These are phyloP conservation scores for Phaenicophaeus curvirostris DNA, from an alignment of 2,797 vertebrate species.

Conservation along the genomic window DNA sequence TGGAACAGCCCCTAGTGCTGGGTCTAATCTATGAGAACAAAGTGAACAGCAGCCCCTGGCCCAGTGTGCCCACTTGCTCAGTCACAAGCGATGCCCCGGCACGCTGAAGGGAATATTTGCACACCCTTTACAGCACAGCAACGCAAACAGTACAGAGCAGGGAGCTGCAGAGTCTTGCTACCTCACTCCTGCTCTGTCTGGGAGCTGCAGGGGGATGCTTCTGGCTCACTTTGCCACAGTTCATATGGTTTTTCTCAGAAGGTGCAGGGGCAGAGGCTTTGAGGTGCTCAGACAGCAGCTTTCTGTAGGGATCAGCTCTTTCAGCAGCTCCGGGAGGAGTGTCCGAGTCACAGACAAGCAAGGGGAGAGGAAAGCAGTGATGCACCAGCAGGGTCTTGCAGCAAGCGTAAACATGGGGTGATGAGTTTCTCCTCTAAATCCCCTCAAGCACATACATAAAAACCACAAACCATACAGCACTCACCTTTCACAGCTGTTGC, in stretches of 20 bases:
- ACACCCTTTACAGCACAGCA: not conserved
- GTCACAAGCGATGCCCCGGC: not conserved
- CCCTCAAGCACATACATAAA: not conserved
- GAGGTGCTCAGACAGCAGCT: not conserved
- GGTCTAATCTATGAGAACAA: not conserved
- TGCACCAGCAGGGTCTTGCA: not conserved
- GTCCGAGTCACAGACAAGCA: accelerated
- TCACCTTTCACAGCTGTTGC: not conserved
- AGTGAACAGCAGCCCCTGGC: not conserved
- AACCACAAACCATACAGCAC: accelerated
- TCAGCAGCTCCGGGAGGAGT: not conserved
- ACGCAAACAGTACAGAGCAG: accelerated
- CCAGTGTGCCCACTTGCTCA: accelerated
- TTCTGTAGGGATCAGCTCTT: not conserved
- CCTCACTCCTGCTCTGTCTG: not conserved
- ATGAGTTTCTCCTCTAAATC: not conserved
- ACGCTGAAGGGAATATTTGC: accelerated
- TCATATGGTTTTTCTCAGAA: accelerated
- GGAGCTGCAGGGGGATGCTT: not conserved
- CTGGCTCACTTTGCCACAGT: not conserved
- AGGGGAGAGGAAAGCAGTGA: not conserved
- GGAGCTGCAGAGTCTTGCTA: not conserved
- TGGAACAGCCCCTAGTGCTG: not conserved
- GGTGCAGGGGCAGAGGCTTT: not conserved
- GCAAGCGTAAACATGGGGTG: no score